These are phyloP conservation scores for Sebastes paucispinis DNA, from an alignment of 2,797 vertebrate genomes.

Conservation along the genomic window DNA sequence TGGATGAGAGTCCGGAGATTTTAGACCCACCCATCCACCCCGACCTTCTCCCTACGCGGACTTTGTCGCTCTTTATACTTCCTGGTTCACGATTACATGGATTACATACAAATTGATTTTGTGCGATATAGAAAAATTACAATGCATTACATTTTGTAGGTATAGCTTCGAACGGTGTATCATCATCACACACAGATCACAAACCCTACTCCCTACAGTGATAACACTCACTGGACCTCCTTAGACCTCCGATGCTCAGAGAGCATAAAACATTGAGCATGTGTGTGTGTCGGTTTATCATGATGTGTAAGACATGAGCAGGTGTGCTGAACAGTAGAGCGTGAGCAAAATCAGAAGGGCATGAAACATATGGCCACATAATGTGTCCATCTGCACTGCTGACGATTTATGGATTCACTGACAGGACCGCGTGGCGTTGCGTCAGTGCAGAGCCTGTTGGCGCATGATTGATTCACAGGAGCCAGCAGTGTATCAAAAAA, in stretches of 20 bases:
- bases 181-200: background rate
- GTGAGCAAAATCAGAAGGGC: constrained; percentile 41
- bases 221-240: constrained; percentile 9
- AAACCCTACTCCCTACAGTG: background rate
- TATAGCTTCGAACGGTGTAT: background rate
- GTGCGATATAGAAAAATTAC: accelerated
- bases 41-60: background rate
- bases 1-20: background rate
- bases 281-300: constrained; percentile 1
- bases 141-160: background rate
- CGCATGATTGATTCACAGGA: constrained; percentile 38
- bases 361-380: constrained; percentile 63
- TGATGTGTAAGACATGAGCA: constrained; percentile 39
- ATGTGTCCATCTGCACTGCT: constrained; percentile 31
- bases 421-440: constrained; percentile 25
- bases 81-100: accelerated
- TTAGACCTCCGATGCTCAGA: constrained; percentile 21
- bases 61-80: too few relatives aligned
- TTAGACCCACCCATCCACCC: background rate
- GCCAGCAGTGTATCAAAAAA: constrained; percentile 14
- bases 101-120: background rate
- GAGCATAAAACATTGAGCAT: constrained; percentile 33
- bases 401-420: constrained; percentile 50
- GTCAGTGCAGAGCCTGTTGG: background rate
- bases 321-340: constrained; percentile 56